These are phyloP conservation scores for Pipistrellus pipistrellus DNA, from an alignment of 2,797 vertebrate genomes.

Conservation along the genomic window DNA sequence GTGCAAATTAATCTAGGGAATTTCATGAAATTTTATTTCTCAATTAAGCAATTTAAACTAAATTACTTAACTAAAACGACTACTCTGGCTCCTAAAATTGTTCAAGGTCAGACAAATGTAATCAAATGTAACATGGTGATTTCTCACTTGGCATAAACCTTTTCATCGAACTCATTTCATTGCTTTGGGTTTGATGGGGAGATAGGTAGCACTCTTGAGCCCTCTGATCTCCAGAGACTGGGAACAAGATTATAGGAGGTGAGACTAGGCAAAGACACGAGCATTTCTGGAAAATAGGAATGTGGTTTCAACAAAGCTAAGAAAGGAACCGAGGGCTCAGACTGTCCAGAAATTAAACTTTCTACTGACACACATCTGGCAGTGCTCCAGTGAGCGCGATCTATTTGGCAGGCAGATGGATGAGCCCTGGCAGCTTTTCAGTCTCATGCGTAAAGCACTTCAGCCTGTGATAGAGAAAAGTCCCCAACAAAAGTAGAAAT, in stretches of 20 bases:
- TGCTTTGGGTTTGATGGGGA: slow-evolving; percentile 67
- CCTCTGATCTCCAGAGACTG: not conserved
- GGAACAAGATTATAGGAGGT: slow-evolving; percentile 61
- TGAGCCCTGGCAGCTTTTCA: slow-evolving; percentile 93
- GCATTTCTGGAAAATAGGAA: slow-evolving; percentile 84
- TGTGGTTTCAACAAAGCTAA: slow-evolving; percentile 86
- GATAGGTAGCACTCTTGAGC: slow-evolving; percentile 70
- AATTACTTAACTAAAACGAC: slow-evolving; percentile 80
- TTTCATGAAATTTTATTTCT: slow-evolving; percentile 82
- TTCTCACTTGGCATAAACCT: slow-evolving; percentile 67
- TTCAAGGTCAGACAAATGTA: slow-evolving; percentile 79
- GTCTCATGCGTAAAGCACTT: slow-evolving; percentile 92
- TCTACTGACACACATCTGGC: slow-evolving; percentile 92
- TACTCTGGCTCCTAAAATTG: slow-evolving; percentile 70
- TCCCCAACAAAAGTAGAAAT: slow-evolving; percentile 83
- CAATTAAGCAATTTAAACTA: slow-evolving; percentile 83
- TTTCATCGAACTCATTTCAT: slow-evolving; percentile 59
- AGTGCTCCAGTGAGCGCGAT: slow-evolving; percentile 89
- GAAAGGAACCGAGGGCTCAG: slow-evolving; percentile 89
- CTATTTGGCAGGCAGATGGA: slow-evolving; percentile 93
- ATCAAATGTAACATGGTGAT: slow-evolving; percentile 74
- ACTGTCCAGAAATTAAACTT: slow-evolving; percentile 93
- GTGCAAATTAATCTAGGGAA: slow-evolving; percentile 84
- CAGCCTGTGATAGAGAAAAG: slow-evolving; percentile 90
- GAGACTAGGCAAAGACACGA: slow-evolving; percentile 15